Conservation (phyloP, 2,113 vertebrate genomes). For the Cinclus cinclus region DNA sequence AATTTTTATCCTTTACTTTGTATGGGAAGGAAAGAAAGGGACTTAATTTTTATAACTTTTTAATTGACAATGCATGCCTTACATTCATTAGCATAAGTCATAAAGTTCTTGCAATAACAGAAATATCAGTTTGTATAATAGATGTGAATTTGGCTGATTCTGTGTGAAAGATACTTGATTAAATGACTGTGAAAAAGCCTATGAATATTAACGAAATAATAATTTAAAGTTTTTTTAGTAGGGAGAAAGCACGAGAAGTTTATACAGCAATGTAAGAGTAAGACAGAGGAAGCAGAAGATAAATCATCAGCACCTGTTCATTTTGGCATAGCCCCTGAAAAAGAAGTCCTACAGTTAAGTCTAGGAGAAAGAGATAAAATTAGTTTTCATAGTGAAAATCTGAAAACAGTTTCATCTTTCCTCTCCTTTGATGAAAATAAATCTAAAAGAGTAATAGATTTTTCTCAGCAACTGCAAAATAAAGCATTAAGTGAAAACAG, state of each 20-base stretch:
- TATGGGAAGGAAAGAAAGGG: background rate
- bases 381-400: conserved; percentile 38
- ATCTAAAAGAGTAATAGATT: conserved; percentile 33
- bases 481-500: conserved; percentile 39
- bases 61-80: background rate
- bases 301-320: conserved; percentile 23
- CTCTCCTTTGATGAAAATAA: conserved; percentile 60
- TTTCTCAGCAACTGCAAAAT: conserved; percentile 11
- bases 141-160: background rate
- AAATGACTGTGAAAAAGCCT: background rate
- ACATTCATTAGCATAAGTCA: background rate
- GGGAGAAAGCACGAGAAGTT: conserved; percentile 66
- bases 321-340: conserved; percentile 39
- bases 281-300: conserved; percentile 30
- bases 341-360: conserved; percentile 20
- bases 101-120: background rate
- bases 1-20: background rate
- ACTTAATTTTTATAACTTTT: background rate
- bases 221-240: conserved; percentile 60
- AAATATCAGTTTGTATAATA: background rate
- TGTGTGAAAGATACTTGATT: background rate
- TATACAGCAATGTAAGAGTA: conserved; percentile 65
- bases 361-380: conserved; percentile 32
- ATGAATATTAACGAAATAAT: background rate
- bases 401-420: conserved; percentile 44